Evolutionary conservation across 2,888 invertebrate species (phyloP), one percentile per base, ranked within the genome.

Genomic region (Herminia tarsipennalis): DNA sequence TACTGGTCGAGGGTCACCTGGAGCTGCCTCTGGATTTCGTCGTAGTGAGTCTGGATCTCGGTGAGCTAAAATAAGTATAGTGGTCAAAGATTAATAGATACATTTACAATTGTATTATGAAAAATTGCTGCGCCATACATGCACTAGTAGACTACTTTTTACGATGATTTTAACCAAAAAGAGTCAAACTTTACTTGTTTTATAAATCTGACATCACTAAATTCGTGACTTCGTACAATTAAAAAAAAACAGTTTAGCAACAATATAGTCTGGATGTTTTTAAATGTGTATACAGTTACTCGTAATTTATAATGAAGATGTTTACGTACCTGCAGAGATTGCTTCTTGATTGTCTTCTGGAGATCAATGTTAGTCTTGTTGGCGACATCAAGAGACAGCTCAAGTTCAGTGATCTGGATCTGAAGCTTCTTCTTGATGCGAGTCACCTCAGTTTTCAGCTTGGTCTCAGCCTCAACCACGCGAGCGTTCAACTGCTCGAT

Each of bases 361-460:
- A 98, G 94, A 84, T 98, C 98, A 81, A 98, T 95, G 94, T 98
- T 98, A 93, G 96, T 98, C 94, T 99, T 98, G 94, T 99, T 99
- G 92, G 98, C 97, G 72, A 98, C 97, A 92, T 99, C 99, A 89
- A 99, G 94, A 43, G 98, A 96, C 93, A 98, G 94, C 89, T 98
- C 98, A 80, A 99, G 93, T 89, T 99, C 98, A 74, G 98, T 98
- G 92, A 99, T 98, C 81, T 98, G 98, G 84, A 98, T 96, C 93
- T 98, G 98, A 86, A 98, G 93, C 96, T 99, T 99, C 98, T 99
- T 99, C 96, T 98, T 98, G 93, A 99, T 97, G 92, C 98, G 97
- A 65, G 95, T 94, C 45, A 99, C 97, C 91, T 99, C 98, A 76
- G 98, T 95, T 94, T 98, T 98, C 88, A 99, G 93, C 88, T 95